phyloP scores from a whole-genome alignment of 2,113 vertebrate species.

The Struthio camelus region DNA sequence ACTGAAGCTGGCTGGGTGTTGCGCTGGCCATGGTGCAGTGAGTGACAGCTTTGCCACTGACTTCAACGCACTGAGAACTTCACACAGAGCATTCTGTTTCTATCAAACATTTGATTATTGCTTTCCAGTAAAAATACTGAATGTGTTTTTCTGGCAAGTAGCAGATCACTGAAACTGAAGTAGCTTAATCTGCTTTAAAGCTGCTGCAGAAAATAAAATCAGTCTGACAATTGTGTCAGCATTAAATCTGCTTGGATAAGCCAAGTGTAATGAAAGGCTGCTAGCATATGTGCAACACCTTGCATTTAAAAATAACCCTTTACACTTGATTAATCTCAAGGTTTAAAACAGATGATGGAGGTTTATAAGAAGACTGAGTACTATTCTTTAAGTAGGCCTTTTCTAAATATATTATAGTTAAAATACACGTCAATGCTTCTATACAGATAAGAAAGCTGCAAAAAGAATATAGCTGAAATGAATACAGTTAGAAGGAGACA shows the following conservation, averaged over 20 bases:
- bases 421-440: neutral
- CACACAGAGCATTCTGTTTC: neutral
- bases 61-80: accelerated
- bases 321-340: neutral
- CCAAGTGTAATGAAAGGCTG: neutral
- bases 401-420: conserved; percentile 24
- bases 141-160: neutral
- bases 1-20: neutral
- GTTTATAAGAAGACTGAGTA: neutral
- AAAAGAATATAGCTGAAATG: neutral
- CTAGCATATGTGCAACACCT: neutral
- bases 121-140: neutral
- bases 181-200: neutral
- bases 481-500: conserved; percentile 12
- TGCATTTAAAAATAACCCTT: conserved; percentile 14
- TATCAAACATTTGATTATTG: neutral
- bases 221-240: neutral
- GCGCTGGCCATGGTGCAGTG: neutral
- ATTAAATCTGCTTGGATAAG: conserved; percentile 3
- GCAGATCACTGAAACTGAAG: neutral
- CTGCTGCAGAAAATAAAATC: neutral
- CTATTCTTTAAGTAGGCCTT: neutral
- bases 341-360: neutral
- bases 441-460: neutral
- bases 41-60: neutral